Percentiles rank a stretch among this genome's conserved stretches.
phyloP scores from a whole-genome alignment of 2,888 invertebrate species.

The Drosophila stalkeri region DNA sequence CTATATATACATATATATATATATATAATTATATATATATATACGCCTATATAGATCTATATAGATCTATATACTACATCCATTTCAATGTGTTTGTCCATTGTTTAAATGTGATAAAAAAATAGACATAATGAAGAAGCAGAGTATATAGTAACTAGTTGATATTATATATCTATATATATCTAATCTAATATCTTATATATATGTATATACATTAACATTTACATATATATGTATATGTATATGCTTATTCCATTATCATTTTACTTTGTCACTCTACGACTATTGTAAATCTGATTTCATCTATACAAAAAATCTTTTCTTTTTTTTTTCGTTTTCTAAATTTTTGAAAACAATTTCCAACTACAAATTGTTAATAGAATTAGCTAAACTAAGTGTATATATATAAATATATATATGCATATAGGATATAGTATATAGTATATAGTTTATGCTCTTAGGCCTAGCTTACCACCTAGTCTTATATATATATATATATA shows the following conservation, averaged over 20 bases:
- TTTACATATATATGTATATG: conserved; percentile 3
- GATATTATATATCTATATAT: conserved; percentile 31
- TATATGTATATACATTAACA: conserved; percentile 1
- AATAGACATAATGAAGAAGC: neutral
- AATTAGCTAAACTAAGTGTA: neutral
- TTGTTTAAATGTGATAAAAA: conserved; percentile 49
- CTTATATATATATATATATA: neutral
- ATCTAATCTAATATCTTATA: conserved; percentile 28
- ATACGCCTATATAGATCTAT: neutral
- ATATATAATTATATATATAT: neutral
- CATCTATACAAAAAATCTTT: neutral
- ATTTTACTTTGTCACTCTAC: conserved; percentile 1
- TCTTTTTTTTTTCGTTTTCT: neutral
- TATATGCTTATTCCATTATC: neutral
- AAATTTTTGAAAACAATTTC: neutral
- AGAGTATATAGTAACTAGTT: conserved; percentile 28
- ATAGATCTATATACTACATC: neutral
- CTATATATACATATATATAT: neutral
- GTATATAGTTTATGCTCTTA: conserved; percentile 7
- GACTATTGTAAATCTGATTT: conserved; percentile 5
- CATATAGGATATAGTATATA: conserved; percentile 1
- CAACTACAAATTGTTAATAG: neutral
- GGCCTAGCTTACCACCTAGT: conserved; percentile 31
- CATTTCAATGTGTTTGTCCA: conserved; percentile 38
- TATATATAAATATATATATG: neutral